Percentiles rank a stretch among this genome's conserved stretches.
Evolutionary conservation across 2,113 vertebrate genomes (phyloP).

Genomic region (Poeciliopsis retropinna): DNA sequence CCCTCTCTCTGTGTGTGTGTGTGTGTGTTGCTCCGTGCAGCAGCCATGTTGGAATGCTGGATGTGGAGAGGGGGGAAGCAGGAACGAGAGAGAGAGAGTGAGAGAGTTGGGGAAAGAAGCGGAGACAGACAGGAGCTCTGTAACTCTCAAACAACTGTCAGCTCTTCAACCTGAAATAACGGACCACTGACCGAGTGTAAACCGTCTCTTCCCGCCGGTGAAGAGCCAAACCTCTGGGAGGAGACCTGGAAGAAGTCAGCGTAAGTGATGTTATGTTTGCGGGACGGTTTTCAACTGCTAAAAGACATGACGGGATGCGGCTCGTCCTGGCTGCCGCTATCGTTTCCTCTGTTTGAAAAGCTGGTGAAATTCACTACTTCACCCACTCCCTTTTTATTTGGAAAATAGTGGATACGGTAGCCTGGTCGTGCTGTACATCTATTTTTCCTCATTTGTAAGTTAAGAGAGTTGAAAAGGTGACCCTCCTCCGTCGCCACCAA

Average conservation of each 20-base stretch:
- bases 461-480: constrained; percentile 28
- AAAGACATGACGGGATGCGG: constrained; percentile 52
- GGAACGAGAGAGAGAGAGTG: constrained; percentile 42
- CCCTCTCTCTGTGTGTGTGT: not conserved
- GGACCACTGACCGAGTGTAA: constrained; percentile 24
- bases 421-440: not conserved
- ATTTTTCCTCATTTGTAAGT: constrained; percentile 26
- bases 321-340: constrained; percentile 20
- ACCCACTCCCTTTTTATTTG: not conserved
- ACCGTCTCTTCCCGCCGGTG: constrained; percentile 24
- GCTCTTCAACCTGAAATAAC: constrained; percentile 34
- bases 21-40: constrained; percentile 22
- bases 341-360: constrained; percentile 20
- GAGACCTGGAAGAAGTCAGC: constrained; percentile 31
- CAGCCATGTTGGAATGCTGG: constrained; percentile 79
- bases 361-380: not conserved
- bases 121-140: constrained; percentile 31
- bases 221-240: constrained; percentile 37
- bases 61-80: constrained; percentile 65
- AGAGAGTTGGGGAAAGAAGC: not conserved
- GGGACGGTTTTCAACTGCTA: constrained; percentile 32
- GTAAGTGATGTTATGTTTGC: constrained; percentile 62
- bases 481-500: constrained; percentile 12
- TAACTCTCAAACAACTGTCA: constrained; percentile 26
- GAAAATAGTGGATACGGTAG: not conserved